These are phyloP conservation scores for Aelia acuminata DNA, from an alignment of 2,888 invertebrate genomes.

Conservation along the genomic window DNA sequence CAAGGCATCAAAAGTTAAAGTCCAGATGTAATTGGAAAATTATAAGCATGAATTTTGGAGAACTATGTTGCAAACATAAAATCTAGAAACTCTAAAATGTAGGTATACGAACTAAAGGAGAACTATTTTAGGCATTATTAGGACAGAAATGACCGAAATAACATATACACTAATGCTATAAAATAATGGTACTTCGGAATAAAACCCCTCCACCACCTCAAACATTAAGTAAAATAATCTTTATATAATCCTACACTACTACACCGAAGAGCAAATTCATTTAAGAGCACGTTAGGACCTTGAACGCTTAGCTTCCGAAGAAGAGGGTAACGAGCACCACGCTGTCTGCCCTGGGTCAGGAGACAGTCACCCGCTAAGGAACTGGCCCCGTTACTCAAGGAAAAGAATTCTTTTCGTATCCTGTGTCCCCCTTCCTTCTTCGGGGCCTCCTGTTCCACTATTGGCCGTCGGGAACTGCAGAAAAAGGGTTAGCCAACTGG, in stretches of 20 bases:
- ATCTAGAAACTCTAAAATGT: too few species aligned
- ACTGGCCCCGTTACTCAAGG: slow-evolving; percentile 44
- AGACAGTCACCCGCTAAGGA: slow-evolving; percentile 33
- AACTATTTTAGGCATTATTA: too few species aligned
- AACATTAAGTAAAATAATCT: background rate
- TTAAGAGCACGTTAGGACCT: background rate
- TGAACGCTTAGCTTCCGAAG: background rate
- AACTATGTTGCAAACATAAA: too few species aligned
- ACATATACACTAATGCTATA: too few species aligned
- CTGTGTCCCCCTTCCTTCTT: slow-evolving; percentile 43
- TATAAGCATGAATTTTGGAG: too few species aligned
- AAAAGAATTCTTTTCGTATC: slow-evolving; percentile 46
- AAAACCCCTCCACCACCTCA: background rate
- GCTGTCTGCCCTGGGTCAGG: slow-evolving; percentile 40
- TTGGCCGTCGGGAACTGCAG: slow-evolving; percentile 8
- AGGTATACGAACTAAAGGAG: too few species aligned
- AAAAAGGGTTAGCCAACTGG: background rate
- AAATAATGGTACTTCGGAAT: too few species aligned
- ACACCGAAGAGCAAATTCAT: background rate
- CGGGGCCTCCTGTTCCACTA: slow-evolving; percentile 40
- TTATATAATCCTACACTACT: background rate
- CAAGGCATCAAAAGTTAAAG: too few species aligned
- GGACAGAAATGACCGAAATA: too few species aligned
- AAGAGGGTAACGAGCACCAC: slow-evolving; percentile 42
- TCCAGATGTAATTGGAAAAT: too few species aligned